Percentiles rank a stretch among this genome's conserved stretches.
These are phyloP conservation scores for Deilephila elpenor DNA, from an alignment of 2,888 invertebrate genomes.

Conservation along the genomic window DNA sequence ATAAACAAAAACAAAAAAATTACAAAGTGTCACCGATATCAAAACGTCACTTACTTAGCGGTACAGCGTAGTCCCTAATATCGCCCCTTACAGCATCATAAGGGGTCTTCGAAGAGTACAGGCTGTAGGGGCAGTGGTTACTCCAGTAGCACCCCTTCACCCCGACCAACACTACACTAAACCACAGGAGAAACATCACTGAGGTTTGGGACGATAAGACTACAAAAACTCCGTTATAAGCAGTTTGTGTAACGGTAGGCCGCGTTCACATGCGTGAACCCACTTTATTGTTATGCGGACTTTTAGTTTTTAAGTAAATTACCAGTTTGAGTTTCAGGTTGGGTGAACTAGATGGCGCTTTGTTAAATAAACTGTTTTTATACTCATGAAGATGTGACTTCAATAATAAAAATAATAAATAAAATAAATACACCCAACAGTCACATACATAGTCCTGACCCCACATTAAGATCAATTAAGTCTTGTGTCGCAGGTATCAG, in stretches of 20 bases:
- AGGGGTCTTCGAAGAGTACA: conserved; percentile 69
- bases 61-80: conserved; percentile 59
- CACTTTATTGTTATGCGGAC: neutral
- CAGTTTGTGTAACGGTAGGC: conserved; percentile 11
- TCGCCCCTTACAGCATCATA: conserved; percentile 72
- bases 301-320: neutral
- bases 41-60: conserved; percentile 61
- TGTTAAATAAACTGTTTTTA: neutral
- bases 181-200: conserved; percentile 31
- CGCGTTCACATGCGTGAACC: neutral
- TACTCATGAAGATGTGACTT: no score
- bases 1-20: neutral
- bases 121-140: conserved; percentile 54
- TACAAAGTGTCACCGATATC: neutral
- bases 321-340: neutral
- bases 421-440: no score
- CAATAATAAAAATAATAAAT: no score
- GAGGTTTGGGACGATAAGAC: neutral
- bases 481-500: no score
- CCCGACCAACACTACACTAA: conserved; percentile 41
- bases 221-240: conserved; percentile 19
- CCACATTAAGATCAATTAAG: no score
- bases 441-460: no score
- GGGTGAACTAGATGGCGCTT: neutral
- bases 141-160: conserved; percentile 67